These are phyloP conservation scores for Mus spretus DNA, from an alignment of 2,797 vertebrate genomes.

Conservation along the genomic window DNA sequence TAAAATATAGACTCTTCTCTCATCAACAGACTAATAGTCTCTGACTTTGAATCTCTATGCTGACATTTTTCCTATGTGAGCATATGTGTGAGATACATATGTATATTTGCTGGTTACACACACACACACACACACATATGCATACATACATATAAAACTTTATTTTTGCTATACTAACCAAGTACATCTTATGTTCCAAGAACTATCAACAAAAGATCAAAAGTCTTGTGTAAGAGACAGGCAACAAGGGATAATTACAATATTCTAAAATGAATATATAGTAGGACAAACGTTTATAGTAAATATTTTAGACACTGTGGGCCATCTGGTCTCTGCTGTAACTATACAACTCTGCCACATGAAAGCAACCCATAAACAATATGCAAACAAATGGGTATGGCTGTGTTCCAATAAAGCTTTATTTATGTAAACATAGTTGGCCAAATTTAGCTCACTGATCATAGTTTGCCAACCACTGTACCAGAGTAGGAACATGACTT, in stretches of 20 bases:
- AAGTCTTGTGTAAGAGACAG: constrained; percentile 63
- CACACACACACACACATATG: background rate
- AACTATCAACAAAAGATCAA: constrained; percentile 56
- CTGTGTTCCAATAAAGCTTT: constrained; percentile 46
- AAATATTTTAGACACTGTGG: constrained; percentile 72
- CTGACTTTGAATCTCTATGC: background rate
- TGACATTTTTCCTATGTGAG: background rate
- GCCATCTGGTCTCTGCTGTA: constrained; percentile 30
- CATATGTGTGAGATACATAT: background rate
- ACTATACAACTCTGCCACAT: constrained; percentile 36
- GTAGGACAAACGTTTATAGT: background rate
- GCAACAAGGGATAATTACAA: constrained; percentile 21
- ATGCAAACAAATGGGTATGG: constrained; percentile 27
- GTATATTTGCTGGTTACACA: background rate
- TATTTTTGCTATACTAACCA: background rate
- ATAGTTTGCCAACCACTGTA: constrained; percentile 53
- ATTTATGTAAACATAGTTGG: constrained; percentile 61
- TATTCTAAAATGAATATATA: constrained; percentile 18
- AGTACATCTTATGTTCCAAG: constrained; percentile 8
- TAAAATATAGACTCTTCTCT: background rate
- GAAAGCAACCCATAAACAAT: constrained; percentile 51
- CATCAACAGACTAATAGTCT: background rate
- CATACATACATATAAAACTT: background rate
- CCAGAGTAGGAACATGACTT: background rate
- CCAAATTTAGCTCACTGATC: constrained; percentile 43